These are phyloP conservation scores for Vanessa atalanta DNA, from an alignment of 1,140 invertebrate species.

Conservation along the genomic window DNA sequence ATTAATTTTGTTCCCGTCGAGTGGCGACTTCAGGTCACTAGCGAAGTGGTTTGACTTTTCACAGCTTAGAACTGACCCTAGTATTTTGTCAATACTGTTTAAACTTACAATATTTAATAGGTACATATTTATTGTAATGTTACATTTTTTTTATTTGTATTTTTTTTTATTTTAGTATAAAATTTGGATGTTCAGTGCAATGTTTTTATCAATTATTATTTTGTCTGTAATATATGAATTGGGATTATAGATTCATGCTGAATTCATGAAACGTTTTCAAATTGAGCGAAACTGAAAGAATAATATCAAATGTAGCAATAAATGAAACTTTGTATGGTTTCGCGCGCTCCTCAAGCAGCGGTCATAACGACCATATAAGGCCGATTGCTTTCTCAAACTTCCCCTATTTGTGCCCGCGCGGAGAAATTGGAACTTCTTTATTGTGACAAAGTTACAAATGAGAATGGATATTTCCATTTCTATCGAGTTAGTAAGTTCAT, in stretches of 20 bases:
- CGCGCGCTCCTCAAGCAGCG: conserved; percentile 63
- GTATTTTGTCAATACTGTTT: background rate
- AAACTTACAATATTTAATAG: background rate
- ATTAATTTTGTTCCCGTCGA: conserved; percentile 63
- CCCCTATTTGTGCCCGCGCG: conserved; percentile 71
- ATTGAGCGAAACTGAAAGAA: background rate
- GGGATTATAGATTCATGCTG: no score
- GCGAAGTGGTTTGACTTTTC: conserved; percentile 27
- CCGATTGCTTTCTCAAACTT: conserved; percentile 78
- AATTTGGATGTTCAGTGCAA: no score
- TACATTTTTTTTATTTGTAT: background rate
- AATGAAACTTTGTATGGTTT: conserved; percentile 67
- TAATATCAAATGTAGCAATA: conserved; percentile 66
- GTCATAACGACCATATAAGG: conserved; percentile 77
- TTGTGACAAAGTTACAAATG: conserved; percentile 71
- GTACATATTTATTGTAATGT: background rate
- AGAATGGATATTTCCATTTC: conserved; percentile 72
- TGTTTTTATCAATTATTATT: no score
- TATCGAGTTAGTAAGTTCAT: conserved; percentile 59
- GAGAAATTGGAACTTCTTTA: conserved; percentile 74
- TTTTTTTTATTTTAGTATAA: background rate
- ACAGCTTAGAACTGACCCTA: conserved; percentile 15
- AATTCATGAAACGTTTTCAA: background rate
- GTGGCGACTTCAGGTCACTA: conserved; percentile 23
- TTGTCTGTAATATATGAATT: no score